A percentile compares a stretch with the other conserved stretches of the same genome.
Evolutionary conservation across 1,140 invertebrate genomes (phyloP).

Genomic region (Drosophila simulans): DNA sequence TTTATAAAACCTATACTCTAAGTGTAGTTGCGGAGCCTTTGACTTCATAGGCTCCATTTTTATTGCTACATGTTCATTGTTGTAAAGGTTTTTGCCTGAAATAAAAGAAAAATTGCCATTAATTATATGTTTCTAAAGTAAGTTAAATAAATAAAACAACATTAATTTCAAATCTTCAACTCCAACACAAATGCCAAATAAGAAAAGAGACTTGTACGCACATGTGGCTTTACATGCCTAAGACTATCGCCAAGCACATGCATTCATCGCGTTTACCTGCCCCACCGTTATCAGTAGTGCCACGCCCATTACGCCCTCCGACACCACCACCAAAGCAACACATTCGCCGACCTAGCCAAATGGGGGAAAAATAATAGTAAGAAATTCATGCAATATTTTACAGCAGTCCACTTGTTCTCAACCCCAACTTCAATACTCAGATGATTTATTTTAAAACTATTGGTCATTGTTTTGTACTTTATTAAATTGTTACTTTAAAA

Average conservation of each 20-base stretch:
- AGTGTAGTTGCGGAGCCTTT: conserved; percentile 99
- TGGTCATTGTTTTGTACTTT: too few relatives aligned
- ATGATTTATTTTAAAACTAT: not conserved
- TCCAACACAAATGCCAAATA: conserved; percentile 8
- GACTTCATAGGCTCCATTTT: conserved; percentile 99
- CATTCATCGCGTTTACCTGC: conserved; percentile 59
- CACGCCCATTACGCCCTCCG: conserved; percentile 53
- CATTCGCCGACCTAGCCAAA: conserved; percentile 70
- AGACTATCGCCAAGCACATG: conserved; percentile 41
- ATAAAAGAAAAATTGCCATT: conserved; percentile 63
- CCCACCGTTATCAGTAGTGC: conserved; percentile 35
- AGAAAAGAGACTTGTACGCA: too few relatives aligned
- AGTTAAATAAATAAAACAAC: not conserved
- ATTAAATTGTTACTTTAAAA: too few relatives aligned
- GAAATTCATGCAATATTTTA: not conserved
- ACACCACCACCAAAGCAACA: conserved; percentile 73
- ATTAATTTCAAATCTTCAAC: conserved; percentile 1
- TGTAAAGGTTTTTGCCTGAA: conserved; percentile 99
- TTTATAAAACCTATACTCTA: conserved; percentile 99
- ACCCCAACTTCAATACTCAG: not conserved
- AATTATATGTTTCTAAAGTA: not conserved
- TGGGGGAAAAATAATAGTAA: conserved; percentile 10
- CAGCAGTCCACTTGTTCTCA: not conserved
- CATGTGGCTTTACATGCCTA: conserved; percentile 43
- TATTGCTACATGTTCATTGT: conserved; percentile 99